Evolutionary conservation across 1,140 invertebrate genomes (phyloP), one percentile per base, ranked within the genome.

Genomic region (Meteorus sp.): DNA sequence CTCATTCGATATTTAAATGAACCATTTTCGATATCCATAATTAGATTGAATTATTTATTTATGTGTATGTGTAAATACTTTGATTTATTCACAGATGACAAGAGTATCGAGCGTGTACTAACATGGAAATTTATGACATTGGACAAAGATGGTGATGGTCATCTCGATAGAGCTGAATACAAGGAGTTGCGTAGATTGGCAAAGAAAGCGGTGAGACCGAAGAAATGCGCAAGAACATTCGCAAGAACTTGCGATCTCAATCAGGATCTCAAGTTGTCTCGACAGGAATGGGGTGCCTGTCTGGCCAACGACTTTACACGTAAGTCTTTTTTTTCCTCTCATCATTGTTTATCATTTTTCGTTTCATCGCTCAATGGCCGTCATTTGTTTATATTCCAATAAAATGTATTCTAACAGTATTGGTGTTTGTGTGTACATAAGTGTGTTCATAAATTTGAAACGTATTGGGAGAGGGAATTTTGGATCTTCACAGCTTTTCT

Each of bases 101-200:
- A 79, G 48, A 75, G 78, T 31, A 67, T 73, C 5, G 75, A 75
- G 25, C 70, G 71, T 1, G 89, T 92, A 0, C 69, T 94, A 6
- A 86, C 89, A 41, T 97, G 94, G 94, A 96, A 97, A 75, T 97
- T 96, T 68, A 74, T 81, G 1, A 83, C 87, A 41, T 79, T 97
- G 66, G 94, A 97, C 78, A 76, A 76, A 25, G 88, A 96, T 76
- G 81, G 81, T 9, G 91, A 94, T 75, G 83, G 85, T 20, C 80
- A 82, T 41, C 76, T 97, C 47, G 87, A 91, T 67, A 86, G 86
- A 63, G 82, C 84, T 29, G 95, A 97, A 73, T 92, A 94, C 66
- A 83, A 86, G 61, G 89, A 90, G 56, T 78, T 97, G 3, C 85
- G 88, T 54, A 82, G 88, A 60, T 83, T 95, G 22, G 89, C 95